Evolutionary conservation across 2,888 invertebrate species (phyloP).

Genomic region (Choreutis nemorana): DNA sequence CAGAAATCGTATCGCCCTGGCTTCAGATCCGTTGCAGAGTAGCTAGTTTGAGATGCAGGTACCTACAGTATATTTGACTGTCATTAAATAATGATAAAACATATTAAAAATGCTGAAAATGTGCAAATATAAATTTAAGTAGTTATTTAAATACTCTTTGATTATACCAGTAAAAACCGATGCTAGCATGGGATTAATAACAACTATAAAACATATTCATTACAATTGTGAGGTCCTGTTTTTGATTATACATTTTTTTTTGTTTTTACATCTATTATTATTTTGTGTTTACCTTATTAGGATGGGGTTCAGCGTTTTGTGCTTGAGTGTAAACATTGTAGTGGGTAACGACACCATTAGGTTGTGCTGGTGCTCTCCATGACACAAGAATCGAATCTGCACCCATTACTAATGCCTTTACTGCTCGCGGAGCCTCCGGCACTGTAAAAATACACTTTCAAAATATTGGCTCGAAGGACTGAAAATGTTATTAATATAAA

Average conservation of each 20-base stretch:
- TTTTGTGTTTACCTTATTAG: slow-evolving; percentile 69
- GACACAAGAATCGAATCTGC: slow-evolving; percentile 90
- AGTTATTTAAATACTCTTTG: no score
- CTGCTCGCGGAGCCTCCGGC: slow-evolving; percentile 91
- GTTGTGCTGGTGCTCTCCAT: slow-evolving; percentile 92
- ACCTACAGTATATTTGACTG: slow-evolving; percentile 33
- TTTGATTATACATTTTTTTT: no score
- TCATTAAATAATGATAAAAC: no score
- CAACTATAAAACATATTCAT: no score
- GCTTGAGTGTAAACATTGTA: slow-evolving; percentile 91
- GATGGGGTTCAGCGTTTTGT: slow-evolving; percentile 74
- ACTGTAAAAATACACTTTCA: slow-evolving; percentile 56
- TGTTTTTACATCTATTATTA: no score
- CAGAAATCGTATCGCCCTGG: slow-evolving; percentile 91
- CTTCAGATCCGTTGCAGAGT: slow-evolving; percentile 85
- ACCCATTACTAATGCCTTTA: slow-evolving; percentile 93
- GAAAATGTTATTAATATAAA: no score
- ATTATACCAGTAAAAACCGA: no score
- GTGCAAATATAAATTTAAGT: no score
- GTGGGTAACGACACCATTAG: slow-evolving; percentile 92
- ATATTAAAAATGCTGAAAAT: no score
- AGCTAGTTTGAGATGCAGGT: slow-evolving; percentile 85
- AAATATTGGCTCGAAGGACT: no score
- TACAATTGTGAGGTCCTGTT: no score
- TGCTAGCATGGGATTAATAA: no score